phyloP scores from a whole-genome alignment of 2,888 invertebrate genomes.

The Escarpia spicata region DNA sequence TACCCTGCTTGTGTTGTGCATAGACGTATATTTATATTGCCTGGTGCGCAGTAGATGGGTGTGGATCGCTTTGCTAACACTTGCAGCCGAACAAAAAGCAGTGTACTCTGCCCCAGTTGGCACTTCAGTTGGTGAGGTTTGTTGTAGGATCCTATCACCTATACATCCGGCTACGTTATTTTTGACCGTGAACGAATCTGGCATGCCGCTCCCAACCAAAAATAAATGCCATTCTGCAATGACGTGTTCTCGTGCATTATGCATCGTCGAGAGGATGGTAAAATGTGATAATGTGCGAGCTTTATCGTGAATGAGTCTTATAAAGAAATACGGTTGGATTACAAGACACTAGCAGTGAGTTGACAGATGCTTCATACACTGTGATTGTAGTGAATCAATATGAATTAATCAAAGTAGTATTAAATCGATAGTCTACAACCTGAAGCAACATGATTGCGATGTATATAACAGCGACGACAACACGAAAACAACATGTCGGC shows the following conservation, averaged over 20 bases:
- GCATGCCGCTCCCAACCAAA: neutral
- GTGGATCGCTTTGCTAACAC: no score
- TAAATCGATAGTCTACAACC: no score
- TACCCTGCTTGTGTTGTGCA: no score
- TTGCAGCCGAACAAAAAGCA: no score
- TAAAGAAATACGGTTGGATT: neutral
- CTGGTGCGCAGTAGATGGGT: no score
- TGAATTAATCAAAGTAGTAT: no score
- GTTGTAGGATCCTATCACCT: neutral
- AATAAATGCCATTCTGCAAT: neutral
- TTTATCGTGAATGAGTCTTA: neutral
- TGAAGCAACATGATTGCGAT: neutral
- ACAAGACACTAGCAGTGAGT: neutral
- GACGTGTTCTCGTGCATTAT: neutral
- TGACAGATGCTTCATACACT: neutral
- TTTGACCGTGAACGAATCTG: neutral
- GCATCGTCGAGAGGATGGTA: no score
- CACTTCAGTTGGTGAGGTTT: neutral
- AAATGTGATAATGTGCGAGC: neutral
- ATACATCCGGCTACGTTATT: neutral
- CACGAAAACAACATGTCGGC: neutral
- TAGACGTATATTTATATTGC: no score
- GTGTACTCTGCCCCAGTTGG: neutral
- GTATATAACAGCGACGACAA: neutral
- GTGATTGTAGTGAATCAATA: neutral